Evolutionary conservation across 2,888 invertebrate genomes (phyloP).

Genomic region (Leptinotarsa tumamoca): DNA sequence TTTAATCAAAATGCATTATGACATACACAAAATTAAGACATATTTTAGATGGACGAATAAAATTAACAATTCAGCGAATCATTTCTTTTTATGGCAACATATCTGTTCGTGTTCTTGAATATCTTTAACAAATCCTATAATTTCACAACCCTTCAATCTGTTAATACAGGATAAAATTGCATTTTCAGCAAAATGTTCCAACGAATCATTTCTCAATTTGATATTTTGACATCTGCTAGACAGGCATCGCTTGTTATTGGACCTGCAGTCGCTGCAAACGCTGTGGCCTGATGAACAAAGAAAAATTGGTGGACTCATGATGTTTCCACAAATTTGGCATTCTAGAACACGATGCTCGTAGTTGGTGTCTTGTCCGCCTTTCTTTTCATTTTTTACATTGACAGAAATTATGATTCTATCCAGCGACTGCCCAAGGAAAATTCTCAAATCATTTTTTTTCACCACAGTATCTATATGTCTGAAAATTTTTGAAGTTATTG

Average conservation of each 20-base stretch:
- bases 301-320: conserved; percentile 3
- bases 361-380: not conserved
- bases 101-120: not conserved
- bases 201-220: not conserved
- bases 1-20: no score
- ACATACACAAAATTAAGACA: no score
- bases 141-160: not conserved
- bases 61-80: no score
- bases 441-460: conserved; percentile 11
- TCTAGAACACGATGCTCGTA: not conserved
- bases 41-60: no score
- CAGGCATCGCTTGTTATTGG: not conserved
- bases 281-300: conserved; percentile 10
- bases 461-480: not conserved
- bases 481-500: not conserved
- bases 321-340: not conserved
- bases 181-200: conserved; percentile 9
- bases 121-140: conserved; percentile 2
- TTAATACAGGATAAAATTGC: conserved; percentile 1
- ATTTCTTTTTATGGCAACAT: conserved; percentile 3
- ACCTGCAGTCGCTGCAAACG: not conserved
- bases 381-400: not conserved
- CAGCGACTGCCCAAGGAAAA: not conserved
- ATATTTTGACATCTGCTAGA: no score
- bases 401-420: conserved; percentile 4